Evolutionary conservation across 2,797 vertebrate species (phyloP).

Genomic region (Propithecus perrieri): DNA sequence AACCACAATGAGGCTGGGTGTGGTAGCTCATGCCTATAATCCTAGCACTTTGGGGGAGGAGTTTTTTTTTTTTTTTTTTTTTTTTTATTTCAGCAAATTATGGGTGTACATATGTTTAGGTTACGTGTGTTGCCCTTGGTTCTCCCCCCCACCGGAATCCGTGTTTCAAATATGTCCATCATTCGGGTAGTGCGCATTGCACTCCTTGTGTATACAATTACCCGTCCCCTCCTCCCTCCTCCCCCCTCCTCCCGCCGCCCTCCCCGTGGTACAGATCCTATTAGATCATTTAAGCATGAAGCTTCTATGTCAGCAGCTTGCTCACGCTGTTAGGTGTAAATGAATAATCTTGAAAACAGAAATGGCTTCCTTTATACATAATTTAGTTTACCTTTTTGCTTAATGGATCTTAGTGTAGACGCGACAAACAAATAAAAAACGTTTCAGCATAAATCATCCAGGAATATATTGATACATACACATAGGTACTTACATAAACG

Average conservation of each 20-base stretch:
- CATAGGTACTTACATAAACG: not conserved
- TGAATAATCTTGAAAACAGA: not conserved
- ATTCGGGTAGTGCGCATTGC: too few relatives aligned
- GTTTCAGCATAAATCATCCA: not conserved
- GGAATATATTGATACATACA: not conserved
- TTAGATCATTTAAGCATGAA: not conserved
- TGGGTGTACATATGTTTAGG: too few relatives aligned
- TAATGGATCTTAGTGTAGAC: not conserved
- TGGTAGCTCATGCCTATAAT: not conserved
- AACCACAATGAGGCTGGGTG: not conserved
- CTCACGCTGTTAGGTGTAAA: not conserved
- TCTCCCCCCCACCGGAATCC: too few relatives aligned
- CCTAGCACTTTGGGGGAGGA: too few relatives aligned
- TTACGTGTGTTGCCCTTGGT: too few relatives aligned
- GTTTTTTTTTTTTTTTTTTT: too few relatives aligned
- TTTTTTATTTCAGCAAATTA: too few relatives aligned
- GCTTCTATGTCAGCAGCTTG: not conserved
- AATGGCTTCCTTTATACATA: slow-evolving; percentile 15
- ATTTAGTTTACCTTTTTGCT: not conserved
- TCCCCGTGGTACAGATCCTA: too few relatives aligned
- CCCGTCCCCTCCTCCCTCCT: too few relatives aligned
- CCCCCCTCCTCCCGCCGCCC: too few relatives aligned
- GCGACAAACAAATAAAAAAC: not conserved
- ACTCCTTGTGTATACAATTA: too few relatives aligned
- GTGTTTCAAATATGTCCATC: too few relatives aligned